Evolutionary conservation across 2,888 invertebrate genomes (phyloP).

Genomic region (Harpagoxenus sublaevis): DNA sequence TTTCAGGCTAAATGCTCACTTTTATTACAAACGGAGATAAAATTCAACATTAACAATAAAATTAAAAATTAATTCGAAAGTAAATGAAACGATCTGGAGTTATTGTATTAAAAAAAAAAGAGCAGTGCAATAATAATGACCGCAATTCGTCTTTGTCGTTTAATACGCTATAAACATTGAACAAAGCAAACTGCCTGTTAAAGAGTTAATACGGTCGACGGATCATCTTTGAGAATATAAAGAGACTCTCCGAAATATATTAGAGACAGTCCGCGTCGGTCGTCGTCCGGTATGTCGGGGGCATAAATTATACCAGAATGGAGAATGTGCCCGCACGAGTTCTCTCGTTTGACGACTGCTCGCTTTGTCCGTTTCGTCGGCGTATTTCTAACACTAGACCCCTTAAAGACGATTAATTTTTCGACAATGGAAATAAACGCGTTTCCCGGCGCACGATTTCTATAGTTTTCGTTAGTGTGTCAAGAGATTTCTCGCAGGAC

Average conservation of each 20-base stretch:
- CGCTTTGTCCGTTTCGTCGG: slow-evolving; percentile 62
- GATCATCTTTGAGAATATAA: slow-evolving; percentile 47
- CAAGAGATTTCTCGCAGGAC: not conserved
- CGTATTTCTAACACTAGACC: slow-evolving; percentile 71
- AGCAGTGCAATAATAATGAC: slow-evolving; percentile 1
- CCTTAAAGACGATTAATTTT: slow-evolving; percentile 72
- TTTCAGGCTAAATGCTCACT: not conserved
- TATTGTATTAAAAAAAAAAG: not conserved
- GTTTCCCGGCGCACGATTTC: slow-evolving; percentile 29
- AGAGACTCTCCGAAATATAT: slow-evolving; percentile 50
- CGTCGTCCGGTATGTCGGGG: slow-evolving; percentile 40
- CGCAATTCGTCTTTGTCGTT: not conserved
- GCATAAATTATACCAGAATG: slow-evolving; percentile 50
- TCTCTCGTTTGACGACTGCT: slow-evolving; percentile 70
- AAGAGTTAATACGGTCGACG: slow-evolving; percentile 41
- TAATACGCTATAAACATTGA: slow-evolving; percentile 29
- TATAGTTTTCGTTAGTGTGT: not conserved
- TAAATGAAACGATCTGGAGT: not conserved
- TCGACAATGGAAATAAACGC: slow-evolving; percentile 68
- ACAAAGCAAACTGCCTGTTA: slow-evolving; percentile 38
- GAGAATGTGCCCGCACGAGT: slow-evolving; percentile 70
- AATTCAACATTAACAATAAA: slow-evolving; percentile 17
- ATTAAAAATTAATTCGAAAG: slow-evolving; percentile 6
- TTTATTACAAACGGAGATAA: not conserved
- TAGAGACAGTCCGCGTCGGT: slow-evolving; percentile 37